Percentiles rank a stretch among this genome's conserved stretches.
Conservation (phyloP, 2,797 vertebrate species). For the Kryptopterus vitreolus region DNA sequence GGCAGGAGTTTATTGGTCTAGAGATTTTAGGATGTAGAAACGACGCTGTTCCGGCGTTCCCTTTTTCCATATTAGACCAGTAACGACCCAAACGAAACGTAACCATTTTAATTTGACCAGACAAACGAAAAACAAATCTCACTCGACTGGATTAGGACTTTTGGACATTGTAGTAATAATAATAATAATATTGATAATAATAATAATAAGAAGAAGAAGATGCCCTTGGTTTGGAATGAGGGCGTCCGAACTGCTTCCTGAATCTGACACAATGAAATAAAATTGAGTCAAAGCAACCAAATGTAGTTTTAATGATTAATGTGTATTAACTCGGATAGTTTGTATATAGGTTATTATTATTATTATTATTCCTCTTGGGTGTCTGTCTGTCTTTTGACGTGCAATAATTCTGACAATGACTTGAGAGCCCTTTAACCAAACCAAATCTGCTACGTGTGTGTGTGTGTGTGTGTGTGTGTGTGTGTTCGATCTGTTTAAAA, state of each 20-base stretch:
- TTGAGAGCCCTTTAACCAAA: conserved; percentile 62
- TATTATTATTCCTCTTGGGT: conserved; percentile 51
- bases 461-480: too few species aligned
- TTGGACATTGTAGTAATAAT: conserved; percentile 51
- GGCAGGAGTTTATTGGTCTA: conserved; percentile 45
- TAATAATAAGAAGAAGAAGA: too few species aligned
- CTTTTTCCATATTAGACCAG: conserved; percentile 51
- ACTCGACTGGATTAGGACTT: conserved; percentile 34
- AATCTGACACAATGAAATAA: conserved; percentile 6
- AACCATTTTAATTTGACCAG: conserved; percentile 61
- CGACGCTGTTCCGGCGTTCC: conserved; percentile 45
- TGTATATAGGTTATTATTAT: conserved; percentile 55
- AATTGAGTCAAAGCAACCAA: neutral
- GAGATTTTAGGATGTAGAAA: conserved; percentile 47
- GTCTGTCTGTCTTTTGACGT: conserved; percentile 66
- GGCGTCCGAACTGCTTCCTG: conserved; percentile 33
- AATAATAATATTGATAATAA: conserved; percentile 32
- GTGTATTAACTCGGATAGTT: conserved; percentile 48
- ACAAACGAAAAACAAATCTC: conserved; percentile 58
- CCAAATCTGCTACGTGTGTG: conserved; percentile 53
- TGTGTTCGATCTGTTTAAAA: conserved; percentile 56
- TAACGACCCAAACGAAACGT: conserved; percentile 58
- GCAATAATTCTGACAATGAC: conserved; percentile 73
- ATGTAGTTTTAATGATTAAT: conserved; percentile 21
- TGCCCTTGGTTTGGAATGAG: conserved; percentile 9